Base-by-base conservation (phyloP, 2,113 vertebrate species). In the Phycodurus eques region DNA sequence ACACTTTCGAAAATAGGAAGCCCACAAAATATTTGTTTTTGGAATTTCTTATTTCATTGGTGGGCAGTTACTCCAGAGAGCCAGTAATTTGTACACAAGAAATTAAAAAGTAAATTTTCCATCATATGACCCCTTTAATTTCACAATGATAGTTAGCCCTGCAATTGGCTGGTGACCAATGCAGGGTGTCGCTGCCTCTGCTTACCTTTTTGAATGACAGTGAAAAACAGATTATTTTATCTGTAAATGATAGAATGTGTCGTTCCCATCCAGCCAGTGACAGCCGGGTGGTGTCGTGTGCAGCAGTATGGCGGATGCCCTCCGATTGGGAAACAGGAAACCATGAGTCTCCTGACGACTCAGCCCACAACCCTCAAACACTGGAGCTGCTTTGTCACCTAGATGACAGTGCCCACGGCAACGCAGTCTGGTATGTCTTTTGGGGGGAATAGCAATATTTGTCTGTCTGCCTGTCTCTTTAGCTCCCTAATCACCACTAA, bases 361-460 rank as follows among this genome's bases (percentile, higher is more conserved):
- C 96, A 53, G 92, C 95, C 81, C 96, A 97, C 94, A 96, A 95
- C 67, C 91, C 97, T 62, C 97, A 98, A 89, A 93, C 93, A 83
- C 94, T 98, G 94, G 96, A 99, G 94, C 93, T 98, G 82, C 96
- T 99, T 90, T 99, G 97, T 93, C 95, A 95, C 95, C 96, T 99
- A 85, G 96, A 98, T 89, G 92, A 94, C 92, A 88, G 90, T 69
- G 91, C 94, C 92, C 93, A 94, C 65, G 91, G 96, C 93, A 99
- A 95, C 84, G 89, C 92, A 78, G 93, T 96, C 90, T 96, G 97
- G 97, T 99, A 97, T 87, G 95, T 90, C 79, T 83, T 87, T 86
- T 72, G 66, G 8, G 64, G 51, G 75, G 44, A 72, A 72, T 66
- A 1, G 22, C 19, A 1, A 9, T 7, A 43, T 67, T 61, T 31